Evolutionary conservation across 2,797 vertebrate genomes (phyloP), one percentile per base, ranked within the genome.

Genomic region (Smutsia temminckii): DNA sequence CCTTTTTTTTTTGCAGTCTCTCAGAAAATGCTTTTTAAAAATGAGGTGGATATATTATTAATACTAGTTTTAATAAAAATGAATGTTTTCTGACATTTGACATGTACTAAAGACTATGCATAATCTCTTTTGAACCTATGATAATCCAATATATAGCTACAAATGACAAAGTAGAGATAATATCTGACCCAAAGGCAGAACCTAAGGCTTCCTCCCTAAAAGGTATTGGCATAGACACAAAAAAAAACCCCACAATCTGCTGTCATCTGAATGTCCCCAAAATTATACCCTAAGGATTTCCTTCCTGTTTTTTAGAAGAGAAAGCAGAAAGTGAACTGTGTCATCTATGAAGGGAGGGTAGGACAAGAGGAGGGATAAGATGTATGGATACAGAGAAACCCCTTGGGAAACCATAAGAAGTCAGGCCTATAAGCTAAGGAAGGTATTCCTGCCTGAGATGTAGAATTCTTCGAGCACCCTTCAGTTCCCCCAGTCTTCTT

Each of bases 11-110:
- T 46, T 46, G 46, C 46, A 46, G 46, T 46, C 46, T 46, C 46
- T 46, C 46, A 46, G 89, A 88, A 63, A 89, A 68, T 84, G 20
- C 9, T 89, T 93, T 61, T 68, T 29, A 77, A 66, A 95, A 85
- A 85, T 16, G 46, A 46, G 8, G 42, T 85, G 27, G 18, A 16
- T 57, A 55, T 40, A 21, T 72, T 85, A 46, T 42, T 69, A 74
- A 63, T 91, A 59, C 6, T 79, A 51, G 57, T 25, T 53, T 29
- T 92, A 93, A 91, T 57, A 71, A 85, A 95, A 91, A 23, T 46
- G 29, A 88, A 78, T 18, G 79, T 90, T 74, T 80, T 63, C 32
- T 69, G 64, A 89, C 18, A 63, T 59, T 85, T 94, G 40, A 32
- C 89, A 34, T 12, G 7, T 68, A 29, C 40, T 74, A 32, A 91